phyloP scores from a whole-genome alignment of 2,888 invertebrate genomes.

The Xestia xanthographa region DNA sequence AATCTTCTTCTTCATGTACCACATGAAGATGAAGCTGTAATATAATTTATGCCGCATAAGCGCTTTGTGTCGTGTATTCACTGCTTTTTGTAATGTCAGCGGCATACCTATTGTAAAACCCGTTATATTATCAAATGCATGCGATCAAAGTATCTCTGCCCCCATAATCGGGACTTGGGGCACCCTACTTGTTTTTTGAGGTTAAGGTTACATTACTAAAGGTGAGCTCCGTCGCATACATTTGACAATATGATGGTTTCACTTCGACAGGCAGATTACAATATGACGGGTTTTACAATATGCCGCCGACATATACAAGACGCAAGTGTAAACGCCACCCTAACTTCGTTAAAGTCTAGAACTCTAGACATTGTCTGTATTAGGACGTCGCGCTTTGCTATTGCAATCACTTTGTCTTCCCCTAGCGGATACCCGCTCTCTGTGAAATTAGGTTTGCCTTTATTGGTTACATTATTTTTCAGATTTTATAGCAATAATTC shows the following conservation, averaged over 20 bases:
- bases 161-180: no score
- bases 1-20: no score
- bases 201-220: no score
- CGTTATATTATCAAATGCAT: no score
- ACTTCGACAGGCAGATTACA: no score
- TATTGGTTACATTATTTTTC: slow-evolving; percentile 29
- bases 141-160: no score
- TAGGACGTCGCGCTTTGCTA: slow-evolving; percentile 5
- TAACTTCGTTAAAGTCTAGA: slow-evolving; percentile 45
- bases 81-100: background rate
- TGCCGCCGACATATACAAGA: no score
- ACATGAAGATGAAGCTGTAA: background rate
- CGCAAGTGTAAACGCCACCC: background rate
- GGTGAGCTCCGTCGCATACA: no score
- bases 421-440: slow-evolving; percentile 17
- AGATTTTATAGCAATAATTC: slow-evolving; percentile 24
- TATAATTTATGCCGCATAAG: background rate
- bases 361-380: slow-evolving; percentile 37
- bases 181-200: no score
- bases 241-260: no score
- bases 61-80: background rate
- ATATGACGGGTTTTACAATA: no score
- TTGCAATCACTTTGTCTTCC: slow-evolving; percentile 35
- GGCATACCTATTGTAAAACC: no score
- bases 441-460: slow-evolving; percentile 34